A percentile compares a stretch with the other conserved stretches of the same genome.
phyloP scores from a whole-genome alignment of 2,797 vertebrate genomes.

The Phaenicophaeus curvirostris region DNA sequence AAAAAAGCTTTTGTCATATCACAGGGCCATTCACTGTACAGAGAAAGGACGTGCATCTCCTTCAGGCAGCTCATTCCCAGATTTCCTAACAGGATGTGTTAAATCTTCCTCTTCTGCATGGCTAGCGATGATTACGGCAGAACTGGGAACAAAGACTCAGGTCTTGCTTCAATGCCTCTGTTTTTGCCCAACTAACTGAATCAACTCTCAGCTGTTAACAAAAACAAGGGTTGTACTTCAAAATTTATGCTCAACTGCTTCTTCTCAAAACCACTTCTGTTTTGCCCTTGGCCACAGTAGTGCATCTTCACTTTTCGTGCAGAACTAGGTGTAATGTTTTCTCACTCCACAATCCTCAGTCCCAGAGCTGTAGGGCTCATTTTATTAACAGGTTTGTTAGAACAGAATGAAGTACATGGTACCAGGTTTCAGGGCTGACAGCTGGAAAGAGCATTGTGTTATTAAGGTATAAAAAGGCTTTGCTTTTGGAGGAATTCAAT shows the following conservation, averaged over 20 bases:
- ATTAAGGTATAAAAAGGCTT: not conserved
- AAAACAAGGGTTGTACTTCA: not conserved
- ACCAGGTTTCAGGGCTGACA: not conserved
- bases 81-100: not conserved
- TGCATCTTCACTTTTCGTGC: not conserved
- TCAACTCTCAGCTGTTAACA: not conserved
- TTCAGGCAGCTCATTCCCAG: not conserved
- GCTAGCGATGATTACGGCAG: not conserved
- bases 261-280: not conserved
- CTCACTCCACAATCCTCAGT: not conserved
- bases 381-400: conserved; percentile 16
- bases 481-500: conserved; percentile 28
- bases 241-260: not conserved
- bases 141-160: not conserved
- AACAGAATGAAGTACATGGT: not conserved
- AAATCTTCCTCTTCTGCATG: not conserved
- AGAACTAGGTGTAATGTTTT: not conserved
- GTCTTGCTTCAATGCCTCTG: not conserved
- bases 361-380: not conserved
- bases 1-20: not conserved
- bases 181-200: not conserved
- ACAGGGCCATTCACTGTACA: not conserved
- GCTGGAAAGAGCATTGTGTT: not conserved
- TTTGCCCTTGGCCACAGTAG: not conserved
- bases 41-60: not conserved